Percentiles rank a stretch among this genome's conserved stretches.
phyloP scores from a whole-genome alignment of 2,113 vertebrate species.

The Aptenodytes patagonicus region DNA sequence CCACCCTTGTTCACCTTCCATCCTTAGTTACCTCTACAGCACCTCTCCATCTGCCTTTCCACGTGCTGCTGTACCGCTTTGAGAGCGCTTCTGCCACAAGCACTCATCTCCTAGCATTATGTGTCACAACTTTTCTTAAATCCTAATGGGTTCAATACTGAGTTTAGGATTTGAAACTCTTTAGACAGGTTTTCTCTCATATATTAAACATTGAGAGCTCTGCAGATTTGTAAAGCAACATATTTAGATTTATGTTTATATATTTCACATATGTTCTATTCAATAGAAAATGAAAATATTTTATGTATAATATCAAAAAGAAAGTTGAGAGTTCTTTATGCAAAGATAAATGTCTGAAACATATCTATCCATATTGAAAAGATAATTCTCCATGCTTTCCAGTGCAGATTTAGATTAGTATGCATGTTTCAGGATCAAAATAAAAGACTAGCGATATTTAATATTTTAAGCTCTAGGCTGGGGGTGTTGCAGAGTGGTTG shows the following conservation, averaged over 20 bases:
- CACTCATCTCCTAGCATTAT: neutral
- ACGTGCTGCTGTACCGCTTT: fast-evolving
- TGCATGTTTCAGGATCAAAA: neutral
- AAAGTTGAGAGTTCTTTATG: neutral
- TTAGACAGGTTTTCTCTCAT: neutral
- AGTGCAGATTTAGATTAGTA: neutral
- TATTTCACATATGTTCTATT: neutral
- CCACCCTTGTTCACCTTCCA: neutral
- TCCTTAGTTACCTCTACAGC: neutral
- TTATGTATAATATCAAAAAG: neutral
- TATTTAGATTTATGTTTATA: neutral
- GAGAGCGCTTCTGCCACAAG: neutral
- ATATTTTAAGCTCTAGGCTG: neutral
- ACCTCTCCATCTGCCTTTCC: neutral
- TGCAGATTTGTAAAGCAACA: neutral
- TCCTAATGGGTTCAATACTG: neutral
- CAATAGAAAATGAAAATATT: neutral
- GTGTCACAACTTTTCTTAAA: neutral
- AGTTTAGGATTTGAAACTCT: neutral
- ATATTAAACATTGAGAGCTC: neutral
- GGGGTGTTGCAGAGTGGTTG: neutral
- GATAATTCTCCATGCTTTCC: conserved; percentile 9
- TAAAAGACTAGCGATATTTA: neutral
- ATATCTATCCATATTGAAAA: neutral
- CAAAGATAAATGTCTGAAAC: neutral